Evolutionary conservation across 2,888 invertebrate genomes (phyloP).

Genomic region (Notodonta dromedarius): DNA sequence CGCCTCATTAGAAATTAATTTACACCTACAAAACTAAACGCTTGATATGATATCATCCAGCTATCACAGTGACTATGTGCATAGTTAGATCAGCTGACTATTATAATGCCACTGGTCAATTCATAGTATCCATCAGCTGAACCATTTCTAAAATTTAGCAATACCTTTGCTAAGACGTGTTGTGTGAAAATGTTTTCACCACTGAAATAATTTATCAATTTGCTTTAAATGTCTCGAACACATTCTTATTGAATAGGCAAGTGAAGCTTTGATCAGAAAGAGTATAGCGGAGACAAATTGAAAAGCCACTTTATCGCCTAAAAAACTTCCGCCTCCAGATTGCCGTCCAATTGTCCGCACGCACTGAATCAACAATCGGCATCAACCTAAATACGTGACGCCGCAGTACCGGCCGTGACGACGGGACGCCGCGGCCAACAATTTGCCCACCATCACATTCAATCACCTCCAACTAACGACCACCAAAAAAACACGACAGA

Average conservation of each 20-base stretch:
- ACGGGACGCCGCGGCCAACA: constrained; percentile 49
- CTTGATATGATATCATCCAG: constrained; percentile 35
- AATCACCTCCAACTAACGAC: constrained; percentile 81
- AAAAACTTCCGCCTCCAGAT: constrained; percentile 48
- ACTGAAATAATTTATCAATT: too few species aligned
- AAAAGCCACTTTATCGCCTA: too few species aligned
- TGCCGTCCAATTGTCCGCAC: constrained; percentile 62
- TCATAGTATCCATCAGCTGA: too few species aligned
- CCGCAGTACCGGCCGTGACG: constrained; percentile 20
- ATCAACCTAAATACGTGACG: constrained; percentile 63
- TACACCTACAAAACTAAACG: constrained; percentile 50
- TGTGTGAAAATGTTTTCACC: too few species aligned
- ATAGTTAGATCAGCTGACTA: too few species aligned
- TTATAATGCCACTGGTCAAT: too few species aligned
- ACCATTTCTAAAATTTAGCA: too few species aligned
- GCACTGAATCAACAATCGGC: constrained; percentile 61
- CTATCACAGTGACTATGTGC: constrained; percentile 11
- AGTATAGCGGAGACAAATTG: too few species aligned
- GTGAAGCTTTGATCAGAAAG: too few species aligned
- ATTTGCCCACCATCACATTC: constrained; percentile 80
- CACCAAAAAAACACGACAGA: constrained; percentile 77
- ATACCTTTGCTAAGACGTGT: too few species aligned
- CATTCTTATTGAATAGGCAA: too few species aligned
- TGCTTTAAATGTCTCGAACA: too few species aligned
- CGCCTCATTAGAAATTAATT: constrained; percentile 70